phyloP scores from a whole-genome alignment of 1,140 invertebrate genomes.

The Ips typographus region DNA sequence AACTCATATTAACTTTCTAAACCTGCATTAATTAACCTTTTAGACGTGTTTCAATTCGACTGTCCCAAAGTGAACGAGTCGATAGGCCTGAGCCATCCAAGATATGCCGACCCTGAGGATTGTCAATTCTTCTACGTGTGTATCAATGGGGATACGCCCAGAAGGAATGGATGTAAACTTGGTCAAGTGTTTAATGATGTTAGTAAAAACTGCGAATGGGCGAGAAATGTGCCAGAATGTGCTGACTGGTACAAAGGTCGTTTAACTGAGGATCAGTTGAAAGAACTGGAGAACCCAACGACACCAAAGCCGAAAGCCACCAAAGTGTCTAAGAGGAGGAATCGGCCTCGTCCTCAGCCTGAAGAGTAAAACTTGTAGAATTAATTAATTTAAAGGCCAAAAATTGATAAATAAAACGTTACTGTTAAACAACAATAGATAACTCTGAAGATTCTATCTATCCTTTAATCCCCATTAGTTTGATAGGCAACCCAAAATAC shows the following conservation, averaged over 20 bases:
- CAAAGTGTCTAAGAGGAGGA: slow-evolving; percentile 60
- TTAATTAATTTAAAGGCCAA: no score
- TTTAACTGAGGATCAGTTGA: slow-evolving; percentile 76
- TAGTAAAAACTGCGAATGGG: slow-evolving; percentile 81
- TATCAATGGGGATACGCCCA: slow-evolving; percentile 79
- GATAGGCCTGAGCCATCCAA: slow-evolving; percentile 74
- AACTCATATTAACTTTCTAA: background rate
- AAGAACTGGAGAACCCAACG: slow-evolving; percentile 73
- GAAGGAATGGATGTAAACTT: slow-evolving; percentile 81
- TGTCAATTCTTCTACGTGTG: slow-evolving; percentile 93
- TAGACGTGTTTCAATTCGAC: slow-evolving; percentile 81
- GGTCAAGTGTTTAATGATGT: slow-evolving; percentile 90
- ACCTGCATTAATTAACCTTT: background rate
- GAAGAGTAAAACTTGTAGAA: slow-evolving; percentile 10
- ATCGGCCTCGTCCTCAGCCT: slow-evolving; percentile 37
- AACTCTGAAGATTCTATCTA: no score
- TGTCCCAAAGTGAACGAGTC: slow-evolving; percentile 78
- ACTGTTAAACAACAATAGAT: no score
- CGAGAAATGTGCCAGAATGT: slow-evolving; percentile 87
- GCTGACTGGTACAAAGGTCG: slow-evolving; percentile 85
- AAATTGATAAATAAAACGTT: no score
- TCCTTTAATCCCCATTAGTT: no score
- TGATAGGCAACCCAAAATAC: no score
- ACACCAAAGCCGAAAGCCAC: slow-evolving; percentile 61
- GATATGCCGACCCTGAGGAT: slow-evolving; percentile 85